Percentiles rank a stretch among this genome's conserved stretches.
Conservation (phyloP, 2,797 vertebrate genomes). For the Cirrhinus mrigala region DNA sequence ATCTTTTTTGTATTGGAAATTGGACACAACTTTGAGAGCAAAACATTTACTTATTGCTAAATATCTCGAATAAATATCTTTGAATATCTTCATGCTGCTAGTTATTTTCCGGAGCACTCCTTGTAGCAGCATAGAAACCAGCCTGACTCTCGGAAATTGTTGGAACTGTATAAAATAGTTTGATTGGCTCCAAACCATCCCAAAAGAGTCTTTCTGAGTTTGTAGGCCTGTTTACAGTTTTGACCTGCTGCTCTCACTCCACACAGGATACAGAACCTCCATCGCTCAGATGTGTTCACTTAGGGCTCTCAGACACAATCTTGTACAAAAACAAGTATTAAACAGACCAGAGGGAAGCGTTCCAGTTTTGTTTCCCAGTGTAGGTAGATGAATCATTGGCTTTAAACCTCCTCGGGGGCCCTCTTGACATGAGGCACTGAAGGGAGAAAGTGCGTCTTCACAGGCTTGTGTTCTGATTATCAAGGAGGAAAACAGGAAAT, state of each 20-base stretch:
- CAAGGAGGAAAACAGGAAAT: constrained; percentile 51
- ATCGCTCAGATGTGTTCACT: not conserved
- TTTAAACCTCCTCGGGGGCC: constrained; percentile 27
- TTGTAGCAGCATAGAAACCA: not conserved
- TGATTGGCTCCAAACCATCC: not conserved
- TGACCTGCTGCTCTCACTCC: not conserved
- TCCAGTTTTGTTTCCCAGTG: constrained; percentile 1
- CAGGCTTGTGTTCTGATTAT: constrained; percentile 25
- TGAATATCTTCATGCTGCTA: not conserved
- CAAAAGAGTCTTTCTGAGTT: not conserved
- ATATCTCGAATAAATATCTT: no score
- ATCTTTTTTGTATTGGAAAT: no score
- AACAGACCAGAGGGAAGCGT: not conserved
- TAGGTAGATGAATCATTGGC: constrained; percentile 28
- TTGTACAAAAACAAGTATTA: not conserved
- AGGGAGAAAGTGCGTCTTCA: constrained; percentile 32
- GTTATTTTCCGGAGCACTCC: not conserved
- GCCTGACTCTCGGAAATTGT: not conserved
- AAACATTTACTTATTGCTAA: not conserved
- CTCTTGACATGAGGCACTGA: constrained; percentile 25
- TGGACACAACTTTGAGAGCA: not conserved
- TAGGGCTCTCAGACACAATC: not conserved
- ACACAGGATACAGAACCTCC: not conserved
- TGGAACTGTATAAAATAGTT: not conserved
- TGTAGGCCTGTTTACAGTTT: not conserved